Evolutionary conservation across 2,113 vertebrate species (phyloP), one percentile per base, ranked within the genome.

Genomic region (Rousettus leschenaultii): DNA sequence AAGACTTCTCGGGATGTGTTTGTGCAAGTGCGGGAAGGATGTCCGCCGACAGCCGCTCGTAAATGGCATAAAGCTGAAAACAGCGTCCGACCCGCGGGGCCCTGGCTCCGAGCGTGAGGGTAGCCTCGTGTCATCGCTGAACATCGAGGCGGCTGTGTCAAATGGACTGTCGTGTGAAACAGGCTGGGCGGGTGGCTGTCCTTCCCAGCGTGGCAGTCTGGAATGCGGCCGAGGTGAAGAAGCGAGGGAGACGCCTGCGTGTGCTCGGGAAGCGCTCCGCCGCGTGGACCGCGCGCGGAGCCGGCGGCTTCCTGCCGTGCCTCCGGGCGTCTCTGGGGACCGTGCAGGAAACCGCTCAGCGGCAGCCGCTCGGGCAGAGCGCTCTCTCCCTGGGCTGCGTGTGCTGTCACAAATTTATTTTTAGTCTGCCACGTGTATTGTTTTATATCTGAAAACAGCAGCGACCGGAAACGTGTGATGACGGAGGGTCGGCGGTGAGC

Each of bases 61-160:
- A 93, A 82, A 61, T 48, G 89, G n/a, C 40, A 45, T 70, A 59
- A 85, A 77, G 77, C 89, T 75, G 77, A 53, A 95, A 95, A 55
- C 51, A 93, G 45, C 65, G 82, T 79, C 89, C 2, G 45, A 18
- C 78, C 61, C 73, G 51, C 6, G 48, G 66, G 73, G 51, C 6
- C 33, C 79, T 93, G 40, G 24, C 57, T 86, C n/a, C 7, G 12
- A 57, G 71, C 61, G 28, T 38, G 53, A 83, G 35, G 78, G 30
- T 24, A 12, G 55, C 26, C 59, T 61, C 3, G 30, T 15, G 55
- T 30, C 43, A 2, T 79, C 48, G 35, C 63, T 35, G 89, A 90
- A 94, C 68, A 95, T 40, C 68, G 55, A 92, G 68, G 83, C 63
- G 77, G 70, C 53, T 43, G 13, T 30, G 28, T 91, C 40, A 86